Base-by-base conservation (phyloP, 2,113 vertebrate species). In the Cochlearius cochlearius region DNA sequence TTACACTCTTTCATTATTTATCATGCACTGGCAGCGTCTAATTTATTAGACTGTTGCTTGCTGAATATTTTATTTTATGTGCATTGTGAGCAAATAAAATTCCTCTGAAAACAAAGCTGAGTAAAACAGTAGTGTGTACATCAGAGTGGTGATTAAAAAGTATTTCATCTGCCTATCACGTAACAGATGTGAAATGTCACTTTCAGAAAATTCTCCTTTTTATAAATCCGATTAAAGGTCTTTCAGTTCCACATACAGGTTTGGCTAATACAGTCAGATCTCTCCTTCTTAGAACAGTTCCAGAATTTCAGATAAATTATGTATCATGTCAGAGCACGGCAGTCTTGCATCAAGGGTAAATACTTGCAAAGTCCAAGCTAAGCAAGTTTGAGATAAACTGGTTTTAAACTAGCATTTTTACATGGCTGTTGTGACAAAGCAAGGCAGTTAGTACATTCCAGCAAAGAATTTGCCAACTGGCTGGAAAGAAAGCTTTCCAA, bases 401-500 rank as follows among this genome's bases (percentile, higher is more conserved):
- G 21, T 69, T 87, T 83, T 39, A 76, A 91, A 86, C 9, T 19
- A 75, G 38, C 23, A 77, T 83, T 95, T 84, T 90, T 38, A 69
- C 34, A 52, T 15, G n/a, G 67, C 53, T 80, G 11, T 17, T 74
- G 39, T n/a, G 50, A 84, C 36, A 83, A 86, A 92, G 50, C n/a
- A 56, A 78, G 38, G 75, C 64, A 84, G 60, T 50, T 49, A 59
- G 77, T 21, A 69, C 52, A 75, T 84, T 86, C 84, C 90, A 90
- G 74, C 66, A 90, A 94, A 76, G 29, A 89, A 87, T 81, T 72
- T 2, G 6, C 69, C 90, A 88, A 43, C 63, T 64, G 79, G 55
- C n/a, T 89, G 56, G 79, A 92, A 88, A 95, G 75, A 55, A 93
- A 76, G 34, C 38, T 88, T 94, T 92, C 78, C 78, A 96, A 92